Conservation (phyloP, 2,797 vertebrate species). For the Sebastes nivosus region DNA sequence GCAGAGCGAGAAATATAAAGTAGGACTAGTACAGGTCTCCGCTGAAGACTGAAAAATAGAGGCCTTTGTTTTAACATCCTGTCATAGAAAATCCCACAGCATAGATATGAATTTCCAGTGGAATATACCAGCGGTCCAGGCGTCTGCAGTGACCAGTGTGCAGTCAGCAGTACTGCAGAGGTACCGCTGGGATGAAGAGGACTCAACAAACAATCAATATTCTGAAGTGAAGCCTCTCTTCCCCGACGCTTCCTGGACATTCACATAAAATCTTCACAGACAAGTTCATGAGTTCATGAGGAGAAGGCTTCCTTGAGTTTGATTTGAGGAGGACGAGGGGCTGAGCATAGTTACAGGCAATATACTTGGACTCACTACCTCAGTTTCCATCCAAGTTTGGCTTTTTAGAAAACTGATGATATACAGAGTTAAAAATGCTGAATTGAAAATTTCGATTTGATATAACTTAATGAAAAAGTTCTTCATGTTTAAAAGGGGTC, state of each 20-base stretch:
- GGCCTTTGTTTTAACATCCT: constrained; percentile 37
- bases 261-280: background rate
- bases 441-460: background rate
- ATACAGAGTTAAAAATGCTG: background rate
- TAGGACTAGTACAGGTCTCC: constrained; percentile 21
- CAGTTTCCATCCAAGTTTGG: background rate
- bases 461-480: background rate
- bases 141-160: background rate
- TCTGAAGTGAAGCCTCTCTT: background rate
- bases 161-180: constrained; percentile 2
- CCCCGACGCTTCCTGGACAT: background rate
- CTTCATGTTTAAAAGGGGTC: background rate
- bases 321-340: background rate
- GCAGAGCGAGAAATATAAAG: constrained; percentile 40
- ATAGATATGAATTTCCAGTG: constrained; percentile 17
- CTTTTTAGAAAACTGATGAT: background rate
- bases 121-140: constrained; percentile 10
- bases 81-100: constrained; percentile 32
- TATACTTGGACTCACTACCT: background rate
- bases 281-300: constrained; percentile 1
- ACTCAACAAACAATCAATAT: background rate
- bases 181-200: background rate
- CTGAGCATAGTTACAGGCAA: constrained; percentile 5
- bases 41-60: constrained; percentile 57
- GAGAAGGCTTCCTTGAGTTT: background rate